A percentile compares a stretch with the other conserved stretches of the same genome.
These are phyloP conservation scores for Megaptera novaeangliae DNA, from an alignment of 2,113 vertebrate species.

Conservation along the genomic window DNA sequence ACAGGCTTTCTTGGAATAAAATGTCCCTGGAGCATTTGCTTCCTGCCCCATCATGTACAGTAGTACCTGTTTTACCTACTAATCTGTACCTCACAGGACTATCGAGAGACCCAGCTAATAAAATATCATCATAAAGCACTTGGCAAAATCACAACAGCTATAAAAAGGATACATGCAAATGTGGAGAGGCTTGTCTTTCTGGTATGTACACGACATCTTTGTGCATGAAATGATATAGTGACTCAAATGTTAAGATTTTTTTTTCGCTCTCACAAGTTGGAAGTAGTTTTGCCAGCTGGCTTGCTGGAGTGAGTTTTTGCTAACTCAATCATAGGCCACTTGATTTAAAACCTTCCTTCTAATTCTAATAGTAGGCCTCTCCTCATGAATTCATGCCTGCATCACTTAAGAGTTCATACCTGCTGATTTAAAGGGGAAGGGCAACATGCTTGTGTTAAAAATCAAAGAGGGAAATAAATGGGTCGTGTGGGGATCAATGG, in stretches of 20 bases:
- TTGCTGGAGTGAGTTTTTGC: slow-evolving; percentile 42
- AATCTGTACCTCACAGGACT: neutral
- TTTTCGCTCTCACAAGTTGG: neutral
- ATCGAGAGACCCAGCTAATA: slow-evolving; percentile 16
- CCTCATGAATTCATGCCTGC: neutral
- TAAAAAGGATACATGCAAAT: neutral
- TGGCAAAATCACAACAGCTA: neutral
- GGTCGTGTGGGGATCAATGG: neutral
- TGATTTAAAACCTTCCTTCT: slow-evolving; percentile 37
- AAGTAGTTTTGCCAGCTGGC: neutral
- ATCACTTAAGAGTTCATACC: neutral
- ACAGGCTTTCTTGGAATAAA: neutral
- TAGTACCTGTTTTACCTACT: neutral
- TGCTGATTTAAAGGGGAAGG: slow-evolving; percentile 8
- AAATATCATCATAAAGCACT: slow-evolving; percentile 32
- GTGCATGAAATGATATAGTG: neutral
- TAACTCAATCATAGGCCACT: neutral
- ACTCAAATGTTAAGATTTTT: neutral
- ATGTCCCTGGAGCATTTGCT: neutral
- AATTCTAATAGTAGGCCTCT: slow-evolving; percentile 1
- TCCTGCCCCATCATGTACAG: neutral
- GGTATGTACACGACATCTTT: neutral
- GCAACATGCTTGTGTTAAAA: neutral
- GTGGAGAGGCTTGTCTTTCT: slow-evolving; percentile 10
- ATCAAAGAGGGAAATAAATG: neutral